Evolutionary conservation across 2,113 vertebrate genomes (phyloP), one percentile per base, ranked within the genome.

Genomic region (Thamnaconus septentrionalis): DNA sequence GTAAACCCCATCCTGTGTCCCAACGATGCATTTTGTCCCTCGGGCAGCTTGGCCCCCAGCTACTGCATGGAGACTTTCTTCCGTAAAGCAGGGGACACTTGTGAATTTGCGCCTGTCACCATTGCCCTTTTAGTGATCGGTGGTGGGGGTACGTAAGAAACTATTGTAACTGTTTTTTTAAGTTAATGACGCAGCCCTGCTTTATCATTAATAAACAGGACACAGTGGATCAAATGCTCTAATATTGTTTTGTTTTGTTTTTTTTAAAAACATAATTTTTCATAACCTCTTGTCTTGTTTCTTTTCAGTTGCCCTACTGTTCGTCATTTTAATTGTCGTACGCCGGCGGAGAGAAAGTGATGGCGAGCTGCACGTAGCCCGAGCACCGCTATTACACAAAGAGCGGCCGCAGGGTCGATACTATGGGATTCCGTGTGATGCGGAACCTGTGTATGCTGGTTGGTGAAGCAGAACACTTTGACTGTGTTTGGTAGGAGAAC

Each of bases 11-110:
- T 94, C 49, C 75, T 48, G 76, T 96, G 95, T 70, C 95, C 94
- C 8, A 76, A 53, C 0, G 94, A 95, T 1, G 95, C 95, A 3
- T 95, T 96, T 74, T 96, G 95, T 74, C 94, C 94, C 0, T 18
- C 57, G 8, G 95, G 95, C 66, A 96, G 93, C 39, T 52, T 80
- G 0, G 88, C 88, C 48, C 94, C 93, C 0, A 78, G 82, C 0
- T 96, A 93, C 87, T 96, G 95, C 87, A 95, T 94, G 94, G 94
- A 95, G 78, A 87, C 92, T 1, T 95, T 96, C 76, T 91, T 95
- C 7, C 89, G 90, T 42, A 95, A 94, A 87, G 82, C 74, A 1
- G 94, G 93, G 40, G 82, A 91, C 53, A 91, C 88, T 1, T 96
- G 95, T 86, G 92, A 91, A 82, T 78, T 95, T 58, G 91, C 94